Base-by-base conservation (phyloP, 2,113 vertebrate species). In the Dipodomys ordii region DNA sequence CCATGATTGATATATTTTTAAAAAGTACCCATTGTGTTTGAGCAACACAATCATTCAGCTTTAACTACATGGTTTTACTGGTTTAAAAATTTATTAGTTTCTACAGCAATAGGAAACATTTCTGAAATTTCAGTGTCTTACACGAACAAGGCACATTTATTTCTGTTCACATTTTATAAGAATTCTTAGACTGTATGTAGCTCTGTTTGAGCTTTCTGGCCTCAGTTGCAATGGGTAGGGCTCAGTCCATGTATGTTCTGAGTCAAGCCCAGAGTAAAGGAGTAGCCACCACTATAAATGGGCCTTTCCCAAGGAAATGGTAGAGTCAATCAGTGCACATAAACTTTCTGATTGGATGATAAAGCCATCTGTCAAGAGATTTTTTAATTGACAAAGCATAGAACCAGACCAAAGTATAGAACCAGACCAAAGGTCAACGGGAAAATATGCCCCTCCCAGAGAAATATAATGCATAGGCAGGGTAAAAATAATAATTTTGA, bases 61-160 rank as follows among this genome's bases (percentile, higher is more conserved):
- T 80, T 94, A 90, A 35, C 49, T 71, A 69, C 23, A 69, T 76
- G 13, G 53, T 57, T 86, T 86, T 82, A 86, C 9, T 79, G 4
- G 80, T 92, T 84, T 72, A 91, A 86, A 80, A 83, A 87, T 92
- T 71, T 49, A 77, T 76, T 76, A 69, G 2, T 87, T 4, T 76
- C 30, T 49, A 18, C 67, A 65, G 10, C 49, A 72, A 60, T 46
- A 83, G 39, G 28, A 87, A 87, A 67, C 8, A 76, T 92, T 87
- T 71, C 19, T 10, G 57, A 20, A 62, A 72, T 77, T 28, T 92
- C 39, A 79, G 32, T 90, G n/a, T 82, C 20, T 77, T 57, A 28
- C n/a, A 77, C 53, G 19, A 90, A 12, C 9, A 2, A 69, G 53
- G 53, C 53, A 76, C 28, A n/a, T 71, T 30, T 65, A 3, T 67